Evolutionary conservation across 1,140 invertebrate genomes (phyloP), one percentile per base, ranked within the genome.

Genomic region (Drosophila chauvacae): DNA sequence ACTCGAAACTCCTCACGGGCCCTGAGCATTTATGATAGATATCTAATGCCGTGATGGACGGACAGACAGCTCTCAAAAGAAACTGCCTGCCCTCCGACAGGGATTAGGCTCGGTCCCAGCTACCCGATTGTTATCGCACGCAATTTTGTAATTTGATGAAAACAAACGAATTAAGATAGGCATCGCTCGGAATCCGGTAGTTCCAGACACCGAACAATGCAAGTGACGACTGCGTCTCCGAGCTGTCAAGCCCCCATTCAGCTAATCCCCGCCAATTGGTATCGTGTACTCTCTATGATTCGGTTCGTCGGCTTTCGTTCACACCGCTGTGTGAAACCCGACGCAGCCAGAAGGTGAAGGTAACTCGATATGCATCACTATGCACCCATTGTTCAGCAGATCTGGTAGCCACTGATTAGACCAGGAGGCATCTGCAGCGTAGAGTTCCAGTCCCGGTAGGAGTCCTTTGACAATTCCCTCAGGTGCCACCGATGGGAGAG

Each of bases 71-170:
- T 48, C 45, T 81, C 77, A 66, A 58, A 72, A 72, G 55, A 72
- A 69, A 72, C 44, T 72, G 51, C 42, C 23, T 37, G 60, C 20
- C 45, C 14, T 65, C 71, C 68, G 80, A 64, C 80, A 69, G 77
- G 84, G 85, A 87, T 88, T 90, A 87, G 81, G 57, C 44, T 62
- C 65, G 61, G 70, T 61, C 81, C 68, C 65, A 51, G 41, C 62
- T 64, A 47, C 58, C 37, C 60, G 87, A 91, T 91, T 91, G 83
- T 91, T 91, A 91, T 91, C 87, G 75, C 87, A 87, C 83, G 87
- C 82, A 91, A 91, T 91, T 90, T 90, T 91, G 87, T 91, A 91
- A 91, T 91, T 88, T 91, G 87, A 91, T 91, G 87, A 91, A 91
- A 87, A 91, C 87, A 91, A 91, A 91, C 83, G 87, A 91, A 87